A percentile compares a stretch with the other conserved stretches of the same genome.
These are phyloP conservation scores for Tichodroma muraria DNA, from an alignment of 2,113 vertebrate species.

Conservation along the genomic window DNA sequence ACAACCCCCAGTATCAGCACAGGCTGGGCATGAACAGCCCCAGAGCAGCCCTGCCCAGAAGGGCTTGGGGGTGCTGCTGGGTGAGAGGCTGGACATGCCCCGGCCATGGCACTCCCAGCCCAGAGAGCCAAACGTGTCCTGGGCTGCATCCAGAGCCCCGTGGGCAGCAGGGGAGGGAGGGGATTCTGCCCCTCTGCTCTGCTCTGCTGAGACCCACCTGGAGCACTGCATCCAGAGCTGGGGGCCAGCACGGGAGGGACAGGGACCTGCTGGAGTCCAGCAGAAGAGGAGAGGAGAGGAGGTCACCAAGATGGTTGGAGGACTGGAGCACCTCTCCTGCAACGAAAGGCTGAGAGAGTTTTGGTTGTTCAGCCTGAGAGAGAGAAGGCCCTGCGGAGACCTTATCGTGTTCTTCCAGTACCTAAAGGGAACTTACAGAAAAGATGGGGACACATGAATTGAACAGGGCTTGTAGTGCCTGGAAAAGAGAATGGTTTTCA, in stretches of 20 bases:
- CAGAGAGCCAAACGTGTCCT: not conserved
- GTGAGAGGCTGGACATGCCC: not conserved
- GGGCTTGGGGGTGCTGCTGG: not conserved
- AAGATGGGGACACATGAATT: not conserved
- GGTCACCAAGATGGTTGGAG: not conserved
- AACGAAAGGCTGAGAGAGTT: not conserved
- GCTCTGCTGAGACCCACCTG: not conserved
- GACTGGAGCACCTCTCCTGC: not conserved
- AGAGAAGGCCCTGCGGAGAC: not conserved
- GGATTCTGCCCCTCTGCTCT: too few species aligned
- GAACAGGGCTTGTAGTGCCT: not conserved
- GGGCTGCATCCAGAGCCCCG: too few species aligned
- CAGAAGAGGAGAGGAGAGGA: rapidly evolving
- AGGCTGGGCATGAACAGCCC: not conserved
- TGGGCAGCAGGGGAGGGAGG: too few species aligned
- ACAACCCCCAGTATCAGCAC: rapidly evolving
- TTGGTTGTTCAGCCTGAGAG: not conserved
- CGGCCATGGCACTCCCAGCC: not conserved
- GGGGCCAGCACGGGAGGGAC: not conserved
- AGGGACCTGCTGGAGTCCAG: not conserved
- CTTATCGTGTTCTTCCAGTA: not conserved
- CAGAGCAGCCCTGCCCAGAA: not conserved
- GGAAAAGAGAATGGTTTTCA: not conserved
- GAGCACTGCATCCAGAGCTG: not conserved
- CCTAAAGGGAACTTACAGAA: not conserved